Percentiles rank a stretch among this genome's conserved stretches.
phyloP scores from a whole-genome alignment of 2,888 invertebrate genomes.

The Agrotis puta region DNA sequence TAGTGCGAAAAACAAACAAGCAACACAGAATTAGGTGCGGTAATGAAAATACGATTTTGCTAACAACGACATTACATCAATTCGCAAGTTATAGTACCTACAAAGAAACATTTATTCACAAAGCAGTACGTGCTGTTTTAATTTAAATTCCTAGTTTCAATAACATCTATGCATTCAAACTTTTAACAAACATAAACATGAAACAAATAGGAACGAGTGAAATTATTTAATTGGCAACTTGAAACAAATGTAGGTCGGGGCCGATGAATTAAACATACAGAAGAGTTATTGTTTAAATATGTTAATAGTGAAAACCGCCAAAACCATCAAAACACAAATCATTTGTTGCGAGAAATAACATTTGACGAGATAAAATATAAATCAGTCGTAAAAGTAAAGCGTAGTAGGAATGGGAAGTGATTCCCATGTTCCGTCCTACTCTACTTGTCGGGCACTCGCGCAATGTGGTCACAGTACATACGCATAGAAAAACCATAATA shows the following conservation, averaged over 20 bases:
- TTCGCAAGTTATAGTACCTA: slow-evolving; percentile 7
- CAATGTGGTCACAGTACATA: slow-evolving; percentile 72
- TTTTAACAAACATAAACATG: slow-evolving; percentile 13
- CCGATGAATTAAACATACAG: slow-evolving; percentile 54
- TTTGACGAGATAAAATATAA: slow-evolving; percentile 11
- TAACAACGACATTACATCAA: slow-evolving; percentile 12
- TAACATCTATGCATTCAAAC: slow-evolving; percentile 25
- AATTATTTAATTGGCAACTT: slow-evolving; percentile 46
- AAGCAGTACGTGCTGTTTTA: background rate
- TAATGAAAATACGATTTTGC: slow-evolving; percentile 37
- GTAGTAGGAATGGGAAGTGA: slow-evolving; percentile 59
- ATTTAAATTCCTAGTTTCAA: slow-evolving; percentile 23
- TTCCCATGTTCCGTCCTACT: slow-evolving; percentile 71
- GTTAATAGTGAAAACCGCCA: slow-evolving; percentile 43
- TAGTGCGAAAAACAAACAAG: slow-evolving; percentile 35
- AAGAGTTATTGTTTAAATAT: slow-evolving; percentile 49
- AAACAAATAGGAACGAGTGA: slow-evolving; percentile 32
- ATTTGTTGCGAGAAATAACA: background rate
- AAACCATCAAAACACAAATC: slow-evolving; percentile 2
- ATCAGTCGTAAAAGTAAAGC: slow-evolving; percentile 25
- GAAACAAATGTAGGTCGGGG: slow-evolving; percentile 50
- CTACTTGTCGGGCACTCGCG: slow-evolving; percentile 70
- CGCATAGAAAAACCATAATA: slow-evolving; percentile 80
- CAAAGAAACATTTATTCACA: slow-evolving; percentile 9
- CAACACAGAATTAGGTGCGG: slow-evolving; percentile 26